phyloP scores from a whole-genome alignment of 1,140 invertebrate species.

The Anthonomus grandis region DNA sequence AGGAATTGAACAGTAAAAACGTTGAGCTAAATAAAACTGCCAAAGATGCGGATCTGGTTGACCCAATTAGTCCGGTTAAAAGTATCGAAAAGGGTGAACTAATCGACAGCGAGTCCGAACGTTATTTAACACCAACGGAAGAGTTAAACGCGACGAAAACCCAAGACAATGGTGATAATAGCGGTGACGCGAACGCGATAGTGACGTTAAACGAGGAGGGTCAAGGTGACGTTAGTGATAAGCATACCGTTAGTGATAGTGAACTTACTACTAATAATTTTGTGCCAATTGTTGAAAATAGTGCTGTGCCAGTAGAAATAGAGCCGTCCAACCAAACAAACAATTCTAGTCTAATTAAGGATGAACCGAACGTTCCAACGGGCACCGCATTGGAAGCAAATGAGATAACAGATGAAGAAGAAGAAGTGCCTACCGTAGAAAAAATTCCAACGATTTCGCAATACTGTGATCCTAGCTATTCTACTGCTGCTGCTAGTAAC shows the following conservation, averaged over 20 bases:
- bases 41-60: neutral
- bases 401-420: conserved; percentile 44
- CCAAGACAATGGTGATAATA: conserved; percentile 21
- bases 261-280: conserved; percentile 35
- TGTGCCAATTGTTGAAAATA: conserved; percentile 50
- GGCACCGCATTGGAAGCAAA: conserved; percentile 11
- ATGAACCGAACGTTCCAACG: neutral
- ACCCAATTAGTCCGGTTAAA: conserved; percentile 11
- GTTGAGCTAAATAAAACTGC: neutral
- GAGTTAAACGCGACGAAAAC: conserved; percentile 41
- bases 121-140: conserved; percentile 46
- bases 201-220: conserved; percentile 17
- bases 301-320: conserved; percentile 51
- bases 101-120: conserved; percentile 41
- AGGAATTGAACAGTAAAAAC: conserved; percentile 11
- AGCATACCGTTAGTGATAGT: conserved; percentile 31
- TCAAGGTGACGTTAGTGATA: conserved; percentile 29
- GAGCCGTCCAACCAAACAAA: conserved; percentile 58
- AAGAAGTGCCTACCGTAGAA: conserved; percentile 57
- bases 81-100: conserved; percentile 30
- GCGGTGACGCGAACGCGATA: neutral
- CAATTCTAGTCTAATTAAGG: conserved; percentile 52
- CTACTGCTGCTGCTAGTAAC: conserved; percentile 44
- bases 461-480: conserved; percentile 63
- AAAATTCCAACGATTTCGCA: conserved; percentile 71